Evolutionary conservation across 2,113 vertebrate species (phyloP).

Genomic region (Phrynosoma blainvillii): DNA sequence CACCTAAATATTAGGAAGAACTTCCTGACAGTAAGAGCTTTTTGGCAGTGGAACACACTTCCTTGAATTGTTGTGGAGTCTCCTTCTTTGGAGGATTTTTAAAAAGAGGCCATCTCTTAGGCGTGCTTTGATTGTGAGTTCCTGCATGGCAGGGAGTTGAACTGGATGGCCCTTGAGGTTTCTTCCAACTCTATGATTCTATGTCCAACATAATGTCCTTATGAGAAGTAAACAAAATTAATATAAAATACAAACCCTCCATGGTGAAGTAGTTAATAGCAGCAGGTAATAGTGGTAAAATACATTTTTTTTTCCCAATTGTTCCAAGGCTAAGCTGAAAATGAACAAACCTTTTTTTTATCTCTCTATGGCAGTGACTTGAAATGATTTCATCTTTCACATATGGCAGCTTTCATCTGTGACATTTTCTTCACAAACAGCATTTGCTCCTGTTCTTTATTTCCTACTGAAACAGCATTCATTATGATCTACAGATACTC

Average conservation of each 20-base stretch:
- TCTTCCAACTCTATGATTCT: slow-evolving; percentile 24
- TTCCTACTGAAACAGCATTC: slow-evolving; percentile 56
- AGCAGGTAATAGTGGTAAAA: background rate
- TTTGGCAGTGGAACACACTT: no score
- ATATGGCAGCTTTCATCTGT: slow-evolving; percentile 57
- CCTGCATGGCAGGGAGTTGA: no score
- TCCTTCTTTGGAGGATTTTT: no score
- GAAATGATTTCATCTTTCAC: slow-evolving; percentile 59
- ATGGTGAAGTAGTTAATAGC: slow-evolving; percentile 35
- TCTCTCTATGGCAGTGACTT: slow-evolving; percentile 54
- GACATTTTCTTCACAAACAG: slow-evolving; percentile 72
- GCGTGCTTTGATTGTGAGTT: no score
- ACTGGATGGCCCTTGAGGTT: no score
- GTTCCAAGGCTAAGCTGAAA: slow-evolving; percentile 22
- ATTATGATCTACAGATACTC: slow-evolving; percentile 71
- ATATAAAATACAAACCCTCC: slow-evolving; percentile 23
- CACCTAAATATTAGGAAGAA: no score
- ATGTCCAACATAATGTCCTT: background rate
- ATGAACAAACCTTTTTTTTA: slow-evolving; percentile 41
- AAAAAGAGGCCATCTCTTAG: no score
- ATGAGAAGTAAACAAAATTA: slow-evolving; percentile 15
- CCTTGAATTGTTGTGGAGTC: no score
- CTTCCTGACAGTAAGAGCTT: no score
- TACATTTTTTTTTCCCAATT: slow-evolving; percentile 39
- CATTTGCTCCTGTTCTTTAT: slow-evolving; percentile 59